Evolutionary conservation across 2,113 vertebrate species (phyloP).

Genomic region (Illadopsis cleaveri): DNA sequence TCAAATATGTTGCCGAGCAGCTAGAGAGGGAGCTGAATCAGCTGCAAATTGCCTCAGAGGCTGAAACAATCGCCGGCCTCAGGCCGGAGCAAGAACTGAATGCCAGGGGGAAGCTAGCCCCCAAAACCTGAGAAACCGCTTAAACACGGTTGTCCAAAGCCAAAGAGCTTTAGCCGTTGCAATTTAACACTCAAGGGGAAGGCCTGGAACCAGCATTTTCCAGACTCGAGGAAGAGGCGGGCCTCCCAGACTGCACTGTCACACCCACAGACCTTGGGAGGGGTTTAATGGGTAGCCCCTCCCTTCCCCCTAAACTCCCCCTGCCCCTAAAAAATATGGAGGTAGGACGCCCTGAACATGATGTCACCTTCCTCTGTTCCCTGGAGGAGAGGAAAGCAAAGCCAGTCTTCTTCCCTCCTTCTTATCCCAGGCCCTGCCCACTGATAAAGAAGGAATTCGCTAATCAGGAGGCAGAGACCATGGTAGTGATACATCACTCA

Average conservation of each 20-base stretch:
- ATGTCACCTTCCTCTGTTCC: neutral
- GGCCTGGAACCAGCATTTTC: too few relatives aligned
- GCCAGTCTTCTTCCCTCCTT: neutral
- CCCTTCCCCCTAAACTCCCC: neutral
- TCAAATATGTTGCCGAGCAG: fast-evolving
- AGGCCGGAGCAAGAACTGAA: fast-evolving
- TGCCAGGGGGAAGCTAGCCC: neutral
- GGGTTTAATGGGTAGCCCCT: fast-evolving
- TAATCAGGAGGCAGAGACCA: neutral
- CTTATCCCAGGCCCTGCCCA: neutral
- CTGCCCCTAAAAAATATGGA: too few relatives aligned
- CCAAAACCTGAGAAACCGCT: neutral
- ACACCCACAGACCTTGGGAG: neutral
- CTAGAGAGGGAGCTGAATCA: neutral
- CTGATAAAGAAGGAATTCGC: neutral
- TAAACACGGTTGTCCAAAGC: neutral
- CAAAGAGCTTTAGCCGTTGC: neutral
- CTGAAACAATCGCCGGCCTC: neutral
- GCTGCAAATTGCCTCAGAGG: neutral
- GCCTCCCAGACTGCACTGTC: fast-evolving
- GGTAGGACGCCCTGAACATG: fast-evolving
- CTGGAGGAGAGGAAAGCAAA: neutral
- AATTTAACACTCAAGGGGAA: neutral
- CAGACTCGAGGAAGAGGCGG: fast-evolving
- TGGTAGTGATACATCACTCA: neutral